Evolutionary conservation across 2,888 invertebrate species (phyloP).

Genomic region (Adineta ricciae): DNA sequence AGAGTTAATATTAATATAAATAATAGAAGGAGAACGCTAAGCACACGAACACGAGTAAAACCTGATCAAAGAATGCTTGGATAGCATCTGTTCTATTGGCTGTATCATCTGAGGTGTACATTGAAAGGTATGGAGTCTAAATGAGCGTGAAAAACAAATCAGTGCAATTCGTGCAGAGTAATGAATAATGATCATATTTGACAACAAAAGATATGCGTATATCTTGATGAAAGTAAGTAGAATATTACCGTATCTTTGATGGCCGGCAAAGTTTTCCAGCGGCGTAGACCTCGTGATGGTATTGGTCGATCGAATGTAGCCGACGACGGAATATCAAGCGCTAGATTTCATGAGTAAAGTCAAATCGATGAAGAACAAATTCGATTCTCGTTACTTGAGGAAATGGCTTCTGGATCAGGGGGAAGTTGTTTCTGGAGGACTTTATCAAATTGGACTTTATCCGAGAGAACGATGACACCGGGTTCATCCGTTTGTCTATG

Average conservation of each 20-base stretch:
- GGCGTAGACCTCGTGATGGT: conserved; percentile 9
- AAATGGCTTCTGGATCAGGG: not conserved
- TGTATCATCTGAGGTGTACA: not conserved
- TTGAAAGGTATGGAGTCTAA: not conserved
- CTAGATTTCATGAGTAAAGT: not conserved
- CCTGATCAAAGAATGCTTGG: conserved; percentile 9
- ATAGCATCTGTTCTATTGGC: not conserved
- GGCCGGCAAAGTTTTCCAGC: conserved; percentile 27
- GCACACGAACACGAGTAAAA: not conserved
- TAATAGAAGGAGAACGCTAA: not conserved
- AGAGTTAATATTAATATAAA: not conserved
- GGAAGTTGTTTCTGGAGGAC: not conserved
- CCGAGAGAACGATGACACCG: not conserved
- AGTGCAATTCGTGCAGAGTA: not conserved
- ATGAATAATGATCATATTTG: too few relatives aligned
- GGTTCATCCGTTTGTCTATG: not conserved
- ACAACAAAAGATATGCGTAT: too few relatives aligned
- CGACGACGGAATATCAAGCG: not conserved
- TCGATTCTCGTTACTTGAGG: not conserved
- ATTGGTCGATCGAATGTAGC: not conserved
- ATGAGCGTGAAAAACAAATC: not conserved
- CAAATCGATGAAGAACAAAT: too few relatives aligned
- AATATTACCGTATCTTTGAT: not conserved
- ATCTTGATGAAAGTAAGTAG: not conserved
- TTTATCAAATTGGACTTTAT: conserved; percentile 10